A percentile compares a stretch with the other conserved stretches of the same genome.
Evolutionary conservation across 2,113 vertebrate species (phyloP).

Genomic region (Nanorana parkeri): DNA sequence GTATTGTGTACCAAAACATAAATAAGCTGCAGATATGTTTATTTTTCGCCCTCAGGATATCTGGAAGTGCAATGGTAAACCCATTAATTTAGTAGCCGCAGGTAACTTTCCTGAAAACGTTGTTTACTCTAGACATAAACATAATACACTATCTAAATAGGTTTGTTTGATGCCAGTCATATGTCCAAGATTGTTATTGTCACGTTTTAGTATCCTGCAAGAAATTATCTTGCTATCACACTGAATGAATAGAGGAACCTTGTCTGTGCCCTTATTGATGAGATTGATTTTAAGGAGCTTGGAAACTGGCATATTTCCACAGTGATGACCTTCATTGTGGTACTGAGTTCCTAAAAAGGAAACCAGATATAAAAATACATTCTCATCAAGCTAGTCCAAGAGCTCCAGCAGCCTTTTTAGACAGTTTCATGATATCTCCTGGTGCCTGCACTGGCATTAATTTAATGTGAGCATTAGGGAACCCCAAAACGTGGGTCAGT

Average conservation of each 20-base stretch:
- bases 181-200: slow-evolving; percentile 10
- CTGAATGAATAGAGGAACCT: background rate
- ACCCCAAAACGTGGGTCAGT: too few relatives aligned
- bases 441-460: too few relatives aligned
- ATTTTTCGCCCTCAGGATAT: slow-evolving; percentile 8
- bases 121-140: background rate
- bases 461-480: too few relatives aligned
- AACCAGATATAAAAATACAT: too few relatives aligned
- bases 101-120: slow-evolving; percentile 9
- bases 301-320: slow-evolving; percentile 8
- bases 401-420: too few relatives aligned
- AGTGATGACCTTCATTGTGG: background rate
- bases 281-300: slow-evolving; percentile 2
- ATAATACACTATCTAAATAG: background rate
- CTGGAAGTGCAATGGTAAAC: background rate
- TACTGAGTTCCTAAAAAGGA: background rate
- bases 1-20: slow-evolving; percentile 17
- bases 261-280: slow-evolving; percentile 45
- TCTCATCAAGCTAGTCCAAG: too few relatives aligned
- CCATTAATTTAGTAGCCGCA: background rate
- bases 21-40: slow-evolving; percentile 17
- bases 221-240: slow-evolving; percentile 4
- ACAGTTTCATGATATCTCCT: too few relatives aligned
- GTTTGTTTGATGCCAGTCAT: background rate
- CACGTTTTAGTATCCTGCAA: slow-evolving; percentile 6